phyloP scores from a whole-genome alignment of 2,113 vertebrate species.

The Diglossa brunneiventris region DNA sequence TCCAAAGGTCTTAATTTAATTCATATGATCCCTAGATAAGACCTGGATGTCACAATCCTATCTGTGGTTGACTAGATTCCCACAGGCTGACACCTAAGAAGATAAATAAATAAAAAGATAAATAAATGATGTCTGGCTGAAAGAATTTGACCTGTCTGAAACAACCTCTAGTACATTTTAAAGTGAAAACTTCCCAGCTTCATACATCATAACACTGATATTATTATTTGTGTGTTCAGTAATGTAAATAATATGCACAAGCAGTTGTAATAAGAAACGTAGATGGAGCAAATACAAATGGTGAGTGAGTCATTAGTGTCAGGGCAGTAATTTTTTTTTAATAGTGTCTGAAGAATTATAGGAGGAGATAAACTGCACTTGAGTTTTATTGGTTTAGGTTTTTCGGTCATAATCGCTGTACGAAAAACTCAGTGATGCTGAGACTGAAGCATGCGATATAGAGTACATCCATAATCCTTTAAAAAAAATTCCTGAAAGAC shows the following conservation, averaged over 20 bases:
- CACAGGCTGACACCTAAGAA: not conserved
- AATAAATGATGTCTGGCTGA: not conserved
- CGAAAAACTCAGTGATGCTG: not conserved
- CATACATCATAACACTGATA: not conserved
- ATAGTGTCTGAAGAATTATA: not conserved
- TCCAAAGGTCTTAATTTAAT: not conserved
- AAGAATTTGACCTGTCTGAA: not conserved
- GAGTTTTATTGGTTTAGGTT: not conserved
- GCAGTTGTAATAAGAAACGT: not conserved
- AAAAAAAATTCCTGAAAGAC: not conserved
- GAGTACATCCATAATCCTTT: not conserved
- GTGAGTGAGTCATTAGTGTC: not conserved
- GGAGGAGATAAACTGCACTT: not conserved
- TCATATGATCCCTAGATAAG: not conserved
- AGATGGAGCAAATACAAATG: not conserved
- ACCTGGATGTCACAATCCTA: not conserved
- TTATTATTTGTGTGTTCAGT: not conserved
- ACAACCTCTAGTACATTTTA: not conserved
- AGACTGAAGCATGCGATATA: not conserved
- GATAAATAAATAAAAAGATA: not conserved
- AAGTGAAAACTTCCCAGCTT: not conserved
- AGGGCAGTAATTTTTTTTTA: not conserved
- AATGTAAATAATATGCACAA: not conserved
- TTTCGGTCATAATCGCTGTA: rapidly evolving
- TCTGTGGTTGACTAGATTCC: not conserved